A percentile compares a stretch with the other conserved stretches of the same genome.
phyloP scores from a whole-genome alignment of 2,888 invertebrate species.

The Spodoptera exigua region DNA sequence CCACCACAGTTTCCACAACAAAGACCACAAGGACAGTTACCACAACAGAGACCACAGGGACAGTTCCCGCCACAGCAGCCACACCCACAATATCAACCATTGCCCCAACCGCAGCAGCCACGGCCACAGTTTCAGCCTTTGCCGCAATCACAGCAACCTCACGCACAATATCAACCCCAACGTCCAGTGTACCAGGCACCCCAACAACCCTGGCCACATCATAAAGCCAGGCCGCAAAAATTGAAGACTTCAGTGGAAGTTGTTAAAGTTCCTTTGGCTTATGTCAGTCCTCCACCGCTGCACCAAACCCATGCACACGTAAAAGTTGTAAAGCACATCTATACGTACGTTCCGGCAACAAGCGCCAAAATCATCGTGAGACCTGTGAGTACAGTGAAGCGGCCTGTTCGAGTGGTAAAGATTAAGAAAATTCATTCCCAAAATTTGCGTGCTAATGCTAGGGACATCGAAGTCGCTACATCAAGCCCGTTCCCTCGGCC shows the following conservation, averaged over 20 bases:
- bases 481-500: conserved; percentile 72
- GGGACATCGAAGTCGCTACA: conserved; percentile 78
- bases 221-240: conserved; percentile 70
- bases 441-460: conserved; percentile 64
- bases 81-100: conserved; percentile 39
- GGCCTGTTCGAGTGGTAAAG: conserved; percentile 64
- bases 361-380: conserved; percentile 77
- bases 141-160: conserved; percentile 46
- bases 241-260: conserved; percentile 81
- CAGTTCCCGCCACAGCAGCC: conserved; percentile 44
- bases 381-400: conserved; percentile 67
- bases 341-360: conserved; percentile 74
- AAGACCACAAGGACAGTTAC: conserved; percentile 40
- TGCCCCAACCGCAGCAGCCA: conserved; percentile 30
- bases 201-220: conserved; percentile 43
- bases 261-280: conserved; percentile 80
- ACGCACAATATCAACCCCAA: conserved; percentile 43
- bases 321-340: conserved; percentile 74
- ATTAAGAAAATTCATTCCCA: conserved; percentile 63
- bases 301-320: conserved; percentile 65
- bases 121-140: conserved; percentile 28
- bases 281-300: conserved; percentile 81
- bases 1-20: conserved; percentile 30
- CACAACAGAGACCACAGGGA: conserved; percentile 28
- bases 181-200: conserved; percentile 43